phyloP scores from a whole-genome alignment of 1,140 invertebrate genomes.

The Manduca sexta region DNA sequence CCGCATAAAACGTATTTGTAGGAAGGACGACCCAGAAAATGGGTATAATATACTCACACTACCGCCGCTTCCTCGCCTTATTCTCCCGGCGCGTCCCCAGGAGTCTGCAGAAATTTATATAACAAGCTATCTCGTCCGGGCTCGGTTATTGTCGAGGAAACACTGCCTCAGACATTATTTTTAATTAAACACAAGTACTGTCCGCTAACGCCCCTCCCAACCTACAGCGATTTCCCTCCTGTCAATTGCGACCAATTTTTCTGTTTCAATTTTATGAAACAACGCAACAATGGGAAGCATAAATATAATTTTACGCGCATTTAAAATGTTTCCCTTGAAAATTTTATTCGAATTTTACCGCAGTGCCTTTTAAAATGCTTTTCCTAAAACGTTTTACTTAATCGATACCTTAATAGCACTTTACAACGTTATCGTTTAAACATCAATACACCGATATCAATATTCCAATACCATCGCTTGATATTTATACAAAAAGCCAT shows the following conservation, averaged over 20 bases:
- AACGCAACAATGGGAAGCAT: conserved; percentile 4
- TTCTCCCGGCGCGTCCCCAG: conserved; percentile 57
- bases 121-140: conserved; percentile 68
- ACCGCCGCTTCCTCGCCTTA: conserved; percentile 62
- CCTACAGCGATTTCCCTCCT: conserved; percentile 26
- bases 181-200: conserved; percentile 67
- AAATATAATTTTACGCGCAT: conserved; percentile 10
- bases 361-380: no score
- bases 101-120: conserved; percentile 70
- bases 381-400: no score
- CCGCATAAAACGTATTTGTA: conserved; percentile 73
- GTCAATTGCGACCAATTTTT: conserved; percentile 12
- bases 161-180: conserved; percentile 66
- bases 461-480: conserved; percentile 8
- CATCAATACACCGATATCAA: no score
- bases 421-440: no score
- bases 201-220: conserved; percentile 36
- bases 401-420: no score
- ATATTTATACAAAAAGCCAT: conserved; percentile 38
- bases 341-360: background rate
- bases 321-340: background rate
- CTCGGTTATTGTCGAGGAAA: conserved; percentile 67
- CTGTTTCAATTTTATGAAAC: conserved; percentile 10
- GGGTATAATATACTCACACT: conserved; percentile 73
- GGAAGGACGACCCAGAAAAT: conserved; percentile 73